Percentiles rank a stretch among this genome's conserved stretches.
Evolutionary conservation across 2,888 invertebrate species (phyloP).

Genomic region (Trichacis sp.): DNA sequence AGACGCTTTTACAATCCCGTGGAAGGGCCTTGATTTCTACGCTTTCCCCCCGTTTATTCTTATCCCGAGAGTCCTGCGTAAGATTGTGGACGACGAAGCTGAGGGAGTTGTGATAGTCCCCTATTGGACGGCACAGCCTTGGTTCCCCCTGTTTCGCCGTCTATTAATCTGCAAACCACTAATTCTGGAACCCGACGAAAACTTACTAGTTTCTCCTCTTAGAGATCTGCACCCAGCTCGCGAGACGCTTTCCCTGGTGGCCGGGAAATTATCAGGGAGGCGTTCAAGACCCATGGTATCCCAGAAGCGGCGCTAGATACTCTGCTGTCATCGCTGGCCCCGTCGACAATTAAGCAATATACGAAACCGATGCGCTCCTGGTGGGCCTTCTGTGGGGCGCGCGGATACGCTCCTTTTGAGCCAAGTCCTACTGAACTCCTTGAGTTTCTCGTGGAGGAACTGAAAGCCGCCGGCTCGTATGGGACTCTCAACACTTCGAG

Average conservation of each 20-base stretch:
- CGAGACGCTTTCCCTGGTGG: constrained; percentile 34
- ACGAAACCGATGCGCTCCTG: constrained; percentile 16
- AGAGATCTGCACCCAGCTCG: constrained; percentile 10
- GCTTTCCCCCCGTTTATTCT: constrained; percentile 6
- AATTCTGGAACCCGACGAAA: constrained; percentile 13
- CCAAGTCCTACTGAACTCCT: neutral
- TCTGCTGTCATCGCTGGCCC: constrained; percentile 15
- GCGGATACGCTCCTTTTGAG: neutral
- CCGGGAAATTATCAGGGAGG: constrained; percentile 28
- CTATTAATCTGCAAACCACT: neutral
- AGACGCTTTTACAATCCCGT: neutral
- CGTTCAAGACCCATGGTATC: neutral
- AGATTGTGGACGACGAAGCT: neutral
- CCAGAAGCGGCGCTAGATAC: constrained; percentile 17
- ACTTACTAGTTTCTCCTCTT: constrained; percentile 28
- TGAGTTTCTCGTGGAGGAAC: constrained; percentile 4
- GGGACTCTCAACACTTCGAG: constrained; percentile 11
- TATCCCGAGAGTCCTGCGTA: neutral
- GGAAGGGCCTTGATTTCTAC: constrained; percentile 3
- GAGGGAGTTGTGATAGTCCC: neutral
- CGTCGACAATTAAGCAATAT: constrained; percentile 26
- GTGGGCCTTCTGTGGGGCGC: constrained; percentile 12
- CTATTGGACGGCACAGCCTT: constrained; percentile 18
- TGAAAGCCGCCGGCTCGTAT: constrained; percentile 4
- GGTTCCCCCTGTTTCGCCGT: constrained; percentile 48